Base-by-base conservation (phyloP, 2,888 invertebrate genomes). In the Eupithecia tripunctaria region DNA sequence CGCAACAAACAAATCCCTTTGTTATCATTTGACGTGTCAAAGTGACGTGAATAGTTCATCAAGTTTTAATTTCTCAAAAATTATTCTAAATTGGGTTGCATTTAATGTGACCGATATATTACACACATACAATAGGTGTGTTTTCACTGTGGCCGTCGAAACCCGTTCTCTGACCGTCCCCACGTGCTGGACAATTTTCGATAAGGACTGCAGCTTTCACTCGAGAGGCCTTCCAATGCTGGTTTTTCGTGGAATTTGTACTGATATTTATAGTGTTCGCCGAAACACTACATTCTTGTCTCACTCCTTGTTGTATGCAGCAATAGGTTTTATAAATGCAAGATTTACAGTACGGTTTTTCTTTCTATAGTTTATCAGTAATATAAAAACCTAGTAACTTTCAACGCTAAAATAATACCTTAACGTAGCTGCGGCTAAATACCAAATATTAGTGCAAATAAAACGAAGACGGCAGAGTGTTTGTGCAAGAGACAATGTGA, bases 401-500 rank as follows among this genome's bases (percentile, higher is more conserved):
- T 21, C 2, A 56, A 12, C 4, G 56, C 21, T 56, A 25, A 10
- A 56, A 21, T 21, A 12, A 21, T n/a, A 12, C 51, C 56, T 25
- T 21, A 51, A 14, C 8, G 12, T 4, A 56, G 56, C 25, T 56
- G 25, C 25, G 21, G 25, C 56, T 25, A 51, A 21, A 21, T 21
- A 56, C 43, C 25, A 25, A 67, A 67, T 67, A 51, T 67, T 21
- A 64, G 64, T 51, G 32, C 29, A 51, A n/a, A 68, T 38, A 41
- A 59, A 21, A 29, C 38, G 36, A 41, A 38, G 67, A 56, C 59
- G 29, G 67, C 14, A 41, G n/a, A 71, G 74, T 75, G 71, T 75
- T 75, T 68, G 72, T 72, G 75, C 75, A 72, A 75, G 67, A 70
- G 75, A 75, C 75, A 27, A 71, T 69, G 70, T 74, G 69, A 70